Percentiles rank a stretch among this genome's conserved stretches.
phyloP scores from a whole-genome alignment of 2,113 vertebrate genomes.

The Grallaria varia region DNA sequence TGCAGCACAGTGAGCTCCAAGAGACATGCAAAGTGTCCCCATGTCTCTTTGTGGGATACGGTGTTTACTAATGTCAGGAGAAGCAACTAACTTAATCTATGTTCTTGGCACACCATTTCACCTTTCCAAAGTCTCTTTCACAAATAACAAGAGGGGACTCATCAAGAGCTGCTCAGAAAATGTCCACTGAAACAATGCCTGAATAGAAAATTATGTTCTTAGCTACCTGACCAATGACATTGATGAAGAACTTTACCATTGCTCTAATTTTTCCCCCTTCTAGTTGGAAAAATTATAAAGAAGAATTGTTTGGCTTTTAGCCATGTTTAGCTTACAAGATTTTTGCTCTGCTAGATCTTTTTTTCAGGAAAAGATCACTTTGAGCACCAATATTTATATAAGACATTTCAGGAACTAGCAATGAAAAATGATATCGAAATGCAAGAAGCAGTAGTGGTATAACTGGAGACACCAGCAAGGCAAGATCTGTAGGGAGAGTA shows the following conservation, averaged over 20 bases:
- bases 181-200: not conserved
- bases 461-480: not conserved
- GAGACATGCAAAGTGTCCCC: not conserved
- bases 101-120: not conserved
- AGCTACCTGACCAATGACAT: not conserved
- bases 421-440: not conserved
- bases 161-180: not conserved
- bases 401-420: slow-evolving; percentile 1
- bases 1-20: not conserved
- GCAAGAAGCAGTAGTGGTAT: not conserved
- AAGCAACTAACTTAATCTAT: not conserved
- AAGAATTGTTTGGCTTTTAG: not conserved
- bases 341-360: not conserved
- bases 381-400: not conserved
- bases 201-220: not conserved
- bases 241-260: not conserved
- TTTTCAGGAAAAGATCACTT: not conserved
- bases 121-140: not conserved
- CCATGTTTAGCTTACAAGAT: not conserved
- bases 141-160: not conserved
- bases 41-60: not conserved
- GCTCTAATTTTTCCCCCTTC: not conserved
- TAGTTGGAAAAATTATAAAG: not conserved
- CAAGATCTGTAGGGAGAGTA: not conserved
- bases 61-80: not conserved